phyloP scores from a whole-genome alignment of 2,113 vertebrate genomes.

The Callipepla squamata region DNA sequence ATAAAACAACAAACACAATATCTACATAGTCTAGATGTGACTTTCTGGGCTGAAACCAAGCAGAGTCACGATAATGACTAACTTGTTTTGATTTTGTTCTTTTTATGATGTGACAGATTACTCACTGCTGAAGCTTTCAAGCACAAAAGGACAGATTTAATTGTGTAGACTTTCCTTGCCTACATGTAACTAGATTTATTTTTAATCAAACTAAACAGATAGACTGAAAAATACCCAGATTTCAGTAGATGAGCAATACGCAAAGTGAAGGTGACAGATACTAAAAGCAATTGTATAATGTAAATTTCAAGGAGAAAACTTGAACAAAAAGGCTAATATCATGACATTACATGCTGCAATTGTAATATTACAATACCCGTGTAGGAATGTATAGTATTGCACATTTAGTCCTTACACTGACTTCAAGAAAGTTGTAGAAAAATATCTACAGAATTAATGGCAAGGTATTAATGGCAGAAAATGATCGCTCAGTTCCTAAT shows the following conservation, averaged over 20 bases:
- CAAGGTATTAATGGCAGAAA: constrained; percentile 60
- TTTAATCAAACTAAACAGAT: background rate
- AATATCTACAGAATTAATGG: constrained; percentile 52
- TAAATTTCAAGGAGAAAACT: background rate
- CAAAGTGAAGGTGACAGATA: background rate
- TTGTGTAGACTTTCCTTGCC: background rate
- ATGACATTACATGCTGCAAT: constrained; percentile 18
- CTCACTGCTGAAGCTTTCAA: background rate
- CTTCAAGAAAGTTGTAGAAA: constrained; percentile 53
- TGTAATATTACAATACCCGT: background rate
- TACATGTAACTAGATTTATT: background rate
- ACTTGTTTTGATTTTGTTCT: constrained; percentile 23
- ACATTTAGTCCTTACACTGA: constrained; percentile 45
- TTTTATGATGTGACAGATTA: constrained; percentile 26
- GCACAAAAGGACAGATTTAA: background rate
- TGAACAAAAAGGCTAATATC: constrained; percentile 15
- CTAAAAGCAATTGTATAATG: background rate
- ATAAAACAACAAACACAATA: constrained; percentile 40
- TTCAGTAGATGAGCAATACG: background rate
- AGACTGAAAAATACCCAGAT: constrained; percentile 7
- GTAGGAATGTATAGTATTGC: constrained; percentile 17
- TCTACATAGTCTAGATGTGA: constrained; percentile 16
- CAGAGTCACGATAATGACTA: constrained; percentile 16
- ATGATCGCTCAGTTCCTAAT: constrained; percentile 49
- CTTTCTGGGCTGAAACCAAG: constrained; percentile 26